Base-by-base conservation (phyloP, 2,888 invertebrate species). In the Pheosia tremula region DNA sequence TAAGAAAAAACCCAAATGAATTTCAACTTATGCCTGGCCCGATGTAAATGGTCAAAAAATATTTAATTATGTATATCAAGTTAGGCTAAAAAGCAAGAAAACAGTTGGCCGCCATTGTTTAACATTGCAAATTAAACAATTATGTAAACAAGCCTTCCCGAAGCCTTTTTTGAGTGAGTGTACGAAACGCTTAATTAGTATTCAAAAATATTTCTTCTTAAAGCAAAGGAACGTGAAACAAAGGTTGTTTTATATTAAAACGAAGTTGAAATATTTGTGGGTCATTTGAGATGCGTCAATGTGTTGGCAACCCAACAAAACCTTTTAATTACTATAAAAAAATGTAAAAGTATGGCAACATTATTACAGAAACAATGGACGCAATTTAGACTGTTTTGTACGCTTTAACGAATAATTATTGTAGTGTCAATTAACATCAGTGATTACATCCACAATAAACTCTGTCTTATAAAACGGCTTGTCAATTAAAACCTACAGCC, bases 91-190 rank as follows among this genome's bases (percentile, higher is more conserved):
- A 85, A 82, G 75, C 80, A 86, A 86, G 85, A 85, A 84, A 86
- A 83, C 86, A 84, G 80, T 85, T 87, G 89, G 83, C 67, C 80
- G 72, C 69, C 77, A 68, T 85, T 85, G 81, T 81, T 93, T 93
- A 90, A 89, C 84, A 93, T 93, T 92, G 91, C 93, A 92, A 92
- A 93, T 93, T 87, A 76, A 86, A 86, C 85, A 84, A 88, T 91
- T 91, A 91, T 90, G 91, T 90, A 92, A 90, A 91, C 90, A 89
- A 89, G 87, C 82, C 85, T 84, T 83, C 79, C 66, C 74, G 79
- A 82, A 84, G 82, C 82, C 86, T 90, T 91, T 91, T 91, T 90
- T 87, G 86, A 78, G 68, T 72, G 81, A 81, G 80, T 80, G 81
- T 80, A 84, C 84, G 86, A 82, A 82, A 85, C 79, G 78, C 78